These are phyloP conservation scores for Philaenus spumarius DNA, from an alignment of 1,140 invertebrate genomes.

Conservation along the genomic window DNA sequence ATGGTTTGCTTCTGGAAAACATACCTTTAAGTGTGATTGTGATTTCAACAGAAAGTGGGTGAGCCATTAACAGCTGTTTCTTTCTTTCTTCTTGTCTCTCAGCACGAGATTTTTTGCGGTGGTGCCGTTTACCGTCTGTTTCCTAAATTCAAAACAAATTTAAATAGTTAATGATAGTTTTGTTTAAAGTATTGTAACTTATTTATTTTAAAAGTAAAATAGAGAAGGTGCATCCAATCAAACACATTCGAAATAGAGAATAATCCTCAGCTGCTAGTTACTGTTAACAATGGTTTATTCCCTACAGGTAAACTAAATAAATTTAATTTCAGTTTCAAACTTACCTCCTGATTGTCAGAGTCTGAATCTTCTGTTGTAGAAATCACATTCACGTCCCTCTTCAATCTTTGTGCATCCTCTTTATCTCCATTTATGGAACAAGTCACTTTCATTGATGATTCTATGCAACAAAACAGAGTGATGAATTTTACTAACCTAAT, in stretches of 20 bases:
- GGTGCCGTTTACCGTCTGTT: constrained; percentile 8
- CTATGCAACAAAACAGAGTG: too few species aligned
- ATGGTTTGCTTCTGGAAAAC: too few species aligned
- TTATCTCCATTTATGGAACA: constrained; percentile 43
- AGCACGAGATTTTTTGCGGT: constrained; percentile 12
- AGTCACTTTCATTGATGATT: constrained; percentile 41
- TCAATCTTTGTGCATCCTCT: constrained; percentile 43
- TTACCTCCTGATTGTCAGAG: constrained; percentile 38
- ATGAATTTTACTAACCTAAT: too few species aligned
- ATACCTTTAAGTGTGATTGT: constrained; percentile 34
- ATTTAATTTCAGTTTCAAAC: too few species aligned
- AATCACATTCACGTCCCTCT: constrained; percentile 32
- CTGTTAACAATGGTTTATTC: too few species aligned
- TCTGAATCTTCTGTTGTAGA: constrained; percentile 41
- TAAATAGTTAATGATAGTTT: too few species aligned
- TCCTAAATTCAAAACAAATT: constrained; percentile 1
- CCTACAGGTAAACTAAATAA: too few species aligned
- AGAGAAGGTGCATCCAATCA: too few species aligned
- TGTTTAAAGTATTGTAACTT: too few species aligned
- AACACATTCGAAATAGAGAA: too few species aligned
- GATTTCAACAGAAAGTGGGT: constrained; percentile 40
- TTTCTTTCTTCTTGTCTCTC: constrained; percentile 36
- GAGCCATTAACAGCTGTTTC: constrained; percentile 42
- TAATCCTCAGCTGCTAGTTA: too few species aligned
- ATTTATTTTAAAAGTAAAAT: too few species aligned